These are phyloP conservation scores for Myxocyprinus asiaticus DNA, from an alignment of 2,113 vertebrate genomes.

Conservation along the genomic window DNA sequence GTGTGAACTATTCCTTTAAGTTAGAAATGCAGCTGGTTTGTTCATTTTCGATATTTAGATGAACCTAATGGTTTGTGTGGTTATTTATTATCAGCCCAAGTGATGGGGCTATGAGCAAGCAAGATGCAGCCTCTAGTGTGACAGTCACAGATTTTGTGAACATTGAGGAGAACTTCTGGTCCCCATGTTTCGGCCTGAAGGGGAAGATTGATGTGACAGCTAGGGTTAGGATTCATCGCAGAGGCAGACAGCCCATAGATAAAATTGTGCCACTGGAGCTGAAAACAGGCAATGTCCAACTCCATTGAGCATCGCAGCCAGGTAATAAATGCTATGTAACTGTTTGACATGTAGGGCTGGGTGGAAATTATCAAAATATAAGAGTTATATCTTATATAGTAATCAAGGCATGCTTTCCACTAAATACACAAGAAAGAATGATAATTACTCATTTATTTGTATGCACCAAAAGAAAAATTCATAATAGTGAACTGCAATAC, in stretches of 20 bases:
- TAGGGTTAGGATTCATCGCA: slow-evolving; percentile 82
- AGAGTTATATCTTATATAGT: too few relatives aligned
- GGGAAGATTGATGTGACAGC: slow-evolving; percentile 96
- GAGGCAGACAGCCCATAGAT: slow-evolving; percentile 60
- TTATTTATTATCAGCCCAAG: slow-evolving; percentile 66
- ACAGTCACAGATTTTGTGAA: slow-evolving; percentile 83
- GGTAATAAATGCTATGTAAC: slow-evolving; percentile 66
- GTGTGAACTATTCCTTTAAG: too few relatives aligned
- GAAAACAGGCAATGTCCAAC: slow-evolving; percentile 91
- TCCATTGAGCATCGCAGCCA: slow-evolving; percentile 96
- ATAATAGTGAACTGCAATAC: too few relatives aligned
- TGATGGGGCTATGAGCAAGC: slow-evolving; percentile 58
- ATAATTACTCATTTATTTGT: too few relatives aligned
- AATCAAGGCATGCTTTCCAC: too few relatives aligned
- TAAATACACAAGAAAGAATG: too few relatives aligned
- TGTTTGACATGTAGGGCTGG: too few relatives aligned
- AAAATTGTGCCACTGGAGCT: slow-evolving; percentile 87
- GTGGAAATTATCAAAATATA: too few relatives aligned
- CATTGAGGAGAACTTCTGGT: slow-evolving; percentile 96
- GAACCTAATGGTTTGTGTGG: neutral
- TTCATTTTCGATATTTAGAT: neutral
- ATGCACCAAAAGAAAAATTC: too few relatives aligned
- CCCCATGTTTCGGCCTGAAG: slow-evolving; percentile 91
- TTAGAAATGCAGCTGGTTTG: neutral
- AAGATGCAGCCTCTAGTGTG: slow-evolving; percentile 65